A percentile compares a stretch with the other conserved stretches of the same genome.
These are phyloP conservation scores for Eulemur albifrons DNA, from an alignment of 2,797 vertebrate species.

Conservation along the genomic window DNA sequence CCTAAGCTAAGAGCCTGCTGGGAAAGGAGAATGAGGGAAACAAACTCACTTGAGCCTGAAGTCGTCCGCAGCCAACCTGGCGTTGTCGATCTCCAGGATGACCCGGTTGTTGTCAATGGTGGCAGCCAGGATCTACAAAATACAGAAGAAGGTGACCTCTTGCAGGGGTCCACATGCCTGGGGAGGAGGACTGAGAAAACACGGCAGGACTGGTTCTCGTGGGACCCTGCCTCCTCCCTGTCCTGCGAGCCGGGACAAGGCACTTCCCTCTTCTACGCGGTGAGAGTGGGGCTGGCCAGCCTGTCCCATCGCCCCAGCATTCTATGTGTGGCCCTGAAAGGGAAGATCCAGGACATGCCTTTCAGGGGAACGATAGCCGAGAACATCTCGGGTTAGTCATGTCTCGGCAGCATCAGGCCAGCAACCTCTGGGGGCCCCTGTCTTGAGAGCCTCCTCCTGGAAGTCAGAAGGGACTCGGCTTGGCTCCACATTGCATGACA, in stretches of 20 bases:
- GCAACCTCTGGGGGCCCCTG: neutral
- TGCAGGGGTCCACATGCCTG: neutral
- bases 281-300: no score
- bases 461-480: neutral
- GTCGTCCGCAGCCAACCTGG: slow-evolving; percentile 88
- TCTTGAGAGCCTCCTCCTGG: neutral
- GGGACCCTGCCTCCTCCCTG: neutral
- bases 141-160: neutral
- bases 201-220: neutral
- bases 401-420: neutral
- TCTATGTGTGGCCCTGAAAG: no score
- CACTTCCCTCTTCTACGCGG: neutral
- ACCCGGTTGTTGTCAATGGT: slow-evolving; percentile 86
- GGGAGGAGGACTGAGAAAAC: neutral
- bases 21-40: neutral
- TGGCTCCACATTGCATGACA: neutral
- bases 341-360: neutral
- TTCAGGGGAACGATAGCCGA: neutral
- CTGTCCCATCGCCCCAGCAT: neutral
- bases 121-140: slow-evolving; percentile 85
- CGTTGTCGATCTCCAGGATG: slow-evolving; percentile 88
- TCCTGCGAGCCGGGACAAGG: neutral
- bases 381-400: neutral
- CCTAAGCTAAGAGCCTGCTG: neutral
- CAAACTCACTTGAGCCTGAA: slow-evolving; percentile 89